Evolutionary conservation across 1,140 invertebrate species (phyloP).

Genomic region (Ips typographus): DNA sequence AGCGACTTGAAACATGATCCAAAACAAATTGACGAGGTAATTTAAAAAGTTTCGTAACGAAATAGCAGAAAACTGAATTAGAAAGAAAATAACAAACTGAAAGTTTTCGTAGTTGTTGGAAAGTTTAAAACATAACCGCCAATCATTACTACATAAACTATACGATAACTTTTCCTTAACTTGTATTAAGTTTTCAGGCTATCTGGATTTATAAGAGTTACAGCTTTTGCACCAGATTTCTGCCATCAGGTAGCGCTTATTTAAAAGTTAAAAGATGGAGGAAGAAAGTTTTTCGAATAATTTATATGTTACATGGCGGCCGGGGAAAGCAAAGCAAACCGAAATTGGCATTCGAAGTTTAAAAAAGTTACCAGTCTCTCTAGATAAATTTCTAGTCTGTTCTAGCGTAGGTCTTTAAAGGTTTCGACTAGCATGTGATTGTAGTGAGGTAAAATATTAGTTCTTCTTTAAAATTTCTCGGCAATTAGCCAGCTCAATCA

Average conservation of each 20-base stretch:
- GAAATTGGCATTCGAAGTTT: constrained; percentile 17
- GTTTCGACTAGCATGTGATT: too few relatives aligned
- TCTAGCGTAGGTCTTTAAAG: too few relatives aligned
- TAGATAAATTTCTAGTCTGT: too few relatives aligned
- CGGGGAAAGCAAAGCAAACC: neutral
- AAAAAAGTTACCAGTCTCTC: neutral
- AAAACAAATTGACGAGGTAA: constrained; percentile 1
- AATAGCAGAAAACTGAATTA: constrained; percentile 3
- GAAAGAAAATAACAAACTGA: constrained; percentile 13
- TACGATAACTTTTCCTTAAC: constrained; percentile 33
- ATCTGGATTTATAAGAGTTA: constrained; percentile 31
- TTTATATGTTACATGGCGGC: constrained; percentile 19
- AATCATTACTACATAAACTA: constrained; percentile 33
- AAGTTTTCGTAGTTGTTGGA: constrained; percentile 16
- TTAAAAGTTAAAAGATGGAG: constrained; percentile 25
- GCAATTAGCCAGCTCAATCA: too few relatives aligned
- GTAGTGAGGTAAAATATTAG: too few relatives aligned
- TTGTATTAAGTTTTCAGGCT: constrained; percentile 31
- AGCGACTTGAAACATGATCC: neutral
- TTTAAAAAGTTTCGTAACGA: constrained; percentile 1
- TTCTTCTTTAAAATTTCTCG: too few relatives aligned
- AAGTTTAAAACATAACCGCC: constrained; percentile 34
- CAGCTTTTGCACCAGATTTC: constrained; percentile 29
- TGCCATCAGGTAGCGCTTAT: constrained; percentile 28
- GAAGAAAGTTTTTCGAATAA: constrained; percentile 23